phyloP scores from a whole-genome alignment of 1,140 invertebrate species.

The Xylocopa sonorina region DNA sequence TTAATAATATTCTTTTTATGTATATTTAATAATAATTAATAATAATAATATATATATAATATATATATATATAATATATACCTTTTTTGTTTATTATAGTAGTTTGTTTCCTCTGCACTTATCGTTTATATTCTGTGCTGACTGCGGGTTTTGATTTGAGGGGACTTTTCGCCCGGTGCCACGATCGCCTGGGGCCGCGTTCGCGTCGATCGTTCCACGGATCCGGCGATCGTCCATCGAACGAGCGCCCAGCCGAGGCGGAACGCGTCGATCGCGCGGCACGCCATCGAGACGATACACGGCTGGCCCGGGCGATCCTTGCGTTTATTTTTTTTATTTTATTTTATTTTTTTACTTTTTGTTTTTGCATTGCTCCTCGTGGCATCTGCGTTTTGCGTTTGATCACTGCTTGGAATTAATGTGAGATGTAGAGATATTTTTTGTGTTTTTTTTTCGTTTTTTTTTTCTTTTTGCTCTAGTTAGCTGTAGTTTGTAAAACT shows the following conservation, averaged over 20 bases:
- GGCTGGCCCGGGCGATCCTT: conserved; percentile 46
- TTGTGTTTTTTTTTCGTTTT: no score
- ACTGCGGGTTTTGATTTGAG: conserved; percentile 81
- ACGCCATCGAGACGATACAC: not conserved
- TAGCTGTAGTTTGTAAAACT: conserved; percentile 48
- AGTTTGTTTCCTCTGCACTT: conserved; percentile 80
- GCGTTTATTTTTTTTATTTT: conserved; percentile 7
- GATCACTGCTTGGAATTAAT: conserved; percentile 64
- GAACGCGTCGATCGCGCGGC: not conserved
- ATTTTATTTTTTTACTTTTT: conserved; percentile 34
- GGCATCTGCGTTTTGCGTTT: conserved; percentile 66
- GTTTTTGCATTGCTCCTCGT: conserved; percentile 60
- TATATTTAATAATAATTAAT: conserved; percentile 77
- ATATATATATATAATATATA: conserved; percentile 60
- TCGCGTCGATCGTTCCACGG: conserved; percentile 23
- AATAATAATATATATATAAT: conserved; percentile 70
- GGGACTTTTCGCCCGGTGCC: conserved; percentile 70
- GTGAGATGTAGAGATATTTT: conserved; percentile 65
- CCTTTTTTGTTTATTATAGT: conserved; percentile 75
- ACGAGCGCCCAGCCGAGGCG: no score
- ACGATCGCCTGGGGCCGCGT: not conserved
- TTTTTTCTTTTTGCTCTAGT: no score
- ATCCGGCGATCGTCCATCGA: not conserved
- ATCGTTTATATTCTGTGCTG: conserved; percentile 78
- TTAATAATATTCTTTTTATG: conserved; percentile 80